phyloP scores from a whole-genome alignment of 2,797 vertebrate species.

The Notolepis coatsorum region DNA sequence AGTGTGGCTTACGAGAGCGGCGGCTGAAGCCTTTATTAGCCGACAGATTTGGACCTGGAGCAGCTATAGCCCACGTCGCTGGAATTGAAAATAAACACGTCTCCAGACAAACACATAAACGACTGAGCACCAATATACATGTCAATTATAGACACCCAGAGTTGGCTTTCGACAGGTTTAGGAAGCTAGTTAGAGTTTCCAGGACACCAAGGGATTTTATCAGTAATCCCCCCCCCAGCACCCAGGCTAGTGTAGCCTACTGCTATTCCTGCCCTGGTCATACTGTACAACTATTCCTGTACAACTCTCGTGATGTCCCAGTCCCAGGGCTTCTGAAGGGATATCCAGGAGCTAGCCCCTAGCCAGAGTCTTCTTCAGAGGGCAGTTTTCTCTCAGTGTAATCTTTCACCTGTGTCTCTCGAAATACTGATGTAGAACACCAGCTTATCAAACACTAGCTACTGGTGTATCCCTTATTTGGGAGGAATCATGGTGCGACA shows the following conservation, averaged over 20 bases:
- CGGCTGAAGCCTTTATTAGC: constrained; percentile 19
- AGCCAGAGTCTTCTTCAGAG: too few species aligned
- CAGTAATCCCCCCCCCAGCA: constrained; percentile 62
- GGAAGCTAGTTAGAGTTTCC: constrained; percentile 58
- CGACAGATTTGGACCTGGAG: not conserved
- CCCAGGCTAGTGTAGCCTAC: constrained; percentile 23
- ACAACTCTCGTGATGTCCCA: not conserved
- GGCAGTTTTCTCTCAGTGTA: too few species aligned
- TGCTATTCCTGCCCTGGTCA: constrained; percentile 37
- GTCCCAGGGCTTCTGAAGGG: not conserved
- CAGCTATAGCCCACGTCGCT: not conserved
- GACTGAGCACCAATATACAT: not conserved
- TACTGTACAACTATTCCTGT: constrained; percentile 23
- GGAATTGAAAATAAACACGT: not conserved
- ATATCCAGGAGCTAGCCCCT: too few species aligned
- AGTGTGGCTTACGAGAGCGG: constrained; percentile 20
- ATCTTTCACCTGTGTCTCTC: too few species aligned
- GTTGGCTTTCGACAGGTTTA: constrained; percentile 40
- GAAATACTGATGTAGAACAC: too few species aligned
- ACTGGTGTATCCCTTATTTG: too few species aligned
- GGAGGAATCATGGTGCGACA: too few species aligned
- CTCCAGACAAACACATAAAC: not conserved
- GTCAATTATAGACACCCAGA: not conserved
- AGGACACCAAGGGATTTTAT: constrained; percentile 61
- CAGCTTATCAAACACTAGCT: too few species aligned